These are phyloP conservation scores for Erithacus rubecula DNA, from an alignment of 2,797 vertebrate genomes.

Conservation along the genomic window DNA sequence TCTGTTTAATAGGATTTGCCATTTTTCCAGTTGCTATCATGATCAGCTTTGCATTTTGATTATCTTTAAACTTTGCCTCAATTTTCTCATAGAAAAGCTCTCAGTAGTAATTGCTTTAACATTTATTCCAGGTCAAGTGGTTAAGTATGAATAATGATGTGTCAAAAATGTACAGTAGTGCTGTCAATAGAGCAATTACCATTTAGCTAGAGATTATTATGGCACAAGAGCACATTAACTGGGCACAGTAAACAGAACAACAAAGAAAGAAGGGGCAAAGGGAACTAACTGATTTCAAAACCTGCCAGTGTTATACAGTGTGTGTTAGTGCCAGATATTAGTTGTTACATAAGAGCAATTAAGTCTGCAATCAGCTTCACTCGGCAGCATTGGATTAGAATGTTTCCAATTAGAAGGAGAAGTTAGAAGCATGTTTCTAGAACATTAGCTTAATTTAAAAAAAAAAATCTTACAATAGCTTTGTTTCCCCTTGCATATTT, in stretches of 20 bases:
- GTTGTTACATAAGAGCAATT: conserved; percentile 78
- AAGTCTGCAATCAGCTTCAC: conserved; percentile 54
- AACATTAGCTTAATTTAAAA: neutral
- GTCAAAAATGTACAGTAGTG: conserved; percentile 87
- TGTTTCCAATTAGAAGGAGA: conserved; percentile 61
- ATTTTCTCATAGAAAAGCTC: conserved; percentile 84
- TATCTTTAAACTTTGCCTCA: conserved; percentile 85
- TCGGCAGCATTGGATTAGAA: conserved; percentile 12
- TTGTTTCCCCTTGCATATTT: neutral
- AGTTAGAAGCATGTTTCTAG: conserved; percentile 19
- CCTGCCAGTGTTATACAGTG: conserved; percentile 35
- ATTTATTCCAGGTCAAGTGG: conserved; percentile 91
- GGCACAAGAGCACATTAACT: conserved; percentile 84
- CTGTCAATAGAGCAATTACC: conserved; percentile 90
- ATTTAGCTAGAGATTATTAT: conserved; percentile 85
- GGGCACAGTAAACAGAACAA: conserved; percentile 81
- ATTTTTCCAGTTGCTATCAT: conserved; percentile 84
- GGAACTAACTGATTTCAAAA: conserved; percentile 71
- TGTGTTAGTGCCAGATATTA: conserved; percentile 70
- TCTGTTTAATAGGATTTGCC: conserved; percentile 84
- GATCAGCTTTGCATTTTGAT: conserved; percentile 84
- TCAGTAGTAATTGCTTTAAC: conserved; percentile 88
- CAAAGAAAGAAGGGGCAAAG: conserved; percentile 76
- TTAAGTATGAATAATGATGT: conserved; percentile 93
- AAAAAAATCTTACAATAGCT: neutral